Evolutionary conservation across 1,140 invertebrate genomes (phyloP).

Genomic region (Bombus pascuorum): DNA sequence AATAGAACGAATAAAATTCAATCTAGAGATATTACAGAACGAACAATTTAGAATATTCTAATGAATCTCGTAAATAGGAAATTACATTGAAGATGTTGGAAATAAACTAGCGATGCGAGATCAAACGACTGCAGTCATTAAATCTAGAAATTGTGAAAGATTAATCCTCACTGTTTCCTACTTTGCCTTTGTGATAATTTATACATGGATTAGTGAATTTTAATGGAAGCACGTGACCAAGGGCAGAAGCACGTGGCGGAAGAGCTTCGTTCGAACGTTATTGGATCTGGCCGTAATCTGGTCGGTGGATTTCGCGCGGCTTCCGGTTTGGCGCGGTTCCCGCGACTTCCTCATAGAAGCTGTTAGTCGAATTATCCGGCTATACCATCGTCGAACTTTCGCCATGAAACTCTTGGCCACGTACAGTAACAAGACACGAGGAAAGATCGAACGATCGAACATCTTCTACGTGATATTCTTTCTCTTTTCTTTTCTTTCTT

Average conservation of each 20-base stretch:
- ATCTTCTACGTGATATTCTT: neutral
- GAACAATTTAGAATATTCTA: too few species aligned
- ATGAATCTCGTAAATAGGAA: too few species aligned
- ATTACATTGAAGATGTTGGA: too few species aligned
- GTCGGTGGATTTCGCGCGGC: neutral
- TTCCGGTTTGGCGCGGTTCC: slow-evolving; percentile 40
- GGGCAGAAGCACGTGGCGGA: slow-evolving; percentile 14
- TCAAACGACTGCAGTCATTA: too few species aligned
- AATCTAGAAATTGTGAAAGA: too few species aligned
- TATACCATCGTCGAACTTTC: slow-evolving; percentile 18
- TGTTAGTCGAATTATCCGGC: slow-evolving; percentile 46
- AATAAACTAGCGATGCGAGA: too few species aligned
- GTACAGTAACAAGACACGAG: neutral
- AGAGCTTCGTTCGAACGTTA: slow-evolving; percentile 16
- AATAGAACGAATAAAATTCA: too few species aligned
- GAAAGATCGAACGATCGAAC: neutral
- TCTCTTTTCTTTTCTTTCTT: neutral
- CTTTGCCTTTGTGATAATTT: neutral
- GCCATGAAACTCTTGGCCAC: neutral
- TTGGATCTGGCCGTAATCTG: slow-evolving; percentile 38
- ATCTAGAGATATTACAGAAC: too few species aligned
- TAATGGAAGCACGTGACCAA: neutral
- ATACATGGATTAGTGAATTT: neutral
- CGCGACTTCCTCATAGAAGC: slow-evolving; percentile 24
- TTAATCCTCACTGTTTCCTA: too few species aligned